Conservation (phyloP, 2,113 vertebrate genomes). For the Gasterosteus aculeatus region DNA sequence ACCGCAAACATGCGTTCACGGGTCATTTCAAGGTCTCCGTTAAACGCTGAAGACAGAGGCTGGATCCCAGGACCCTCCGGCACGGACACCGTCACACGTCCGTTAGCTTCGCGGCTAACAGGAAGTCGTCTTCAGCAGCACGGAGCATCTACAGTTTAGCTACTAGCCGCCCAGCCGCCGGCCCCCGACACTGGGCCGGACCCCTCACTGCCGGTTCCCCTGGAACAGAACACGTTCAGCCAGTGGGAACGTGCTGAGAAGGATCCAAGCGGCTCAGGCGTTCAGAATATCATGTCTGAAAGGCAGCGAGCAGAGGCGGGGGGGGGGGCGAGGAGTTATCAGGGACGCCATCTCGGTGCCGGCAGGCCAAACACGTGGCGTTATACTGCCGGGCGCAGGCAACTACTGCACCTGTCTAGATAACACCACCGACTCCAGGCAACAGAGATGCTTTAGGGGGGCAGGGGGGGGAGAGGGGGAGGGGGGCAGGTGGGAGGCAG, state of each 20-base stretch:
- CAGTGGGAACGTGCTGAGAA: too few relatives aligned
- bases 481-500: constrained; percentile 3
- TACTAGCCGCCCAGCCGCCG: not conserved
- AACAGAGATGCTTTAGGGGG: not conserved
- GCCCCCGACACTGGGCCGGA: not conserved
- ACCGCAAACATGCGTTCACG: too few relatives aligned
- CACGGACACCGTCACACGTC: too few relatives aligned
- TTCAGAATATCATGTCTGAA: too few relatives aligned
- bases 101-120: too few relatives aligned
- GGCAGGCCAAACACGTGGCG: constrained; percentile 56
- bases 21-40: too few relatives aligned
- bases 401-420: constrained; percentile 66
- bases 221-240: too few relatives aligned
- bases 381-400: constrained; percentile 55
- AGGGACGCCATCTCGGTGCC: constrained; percentile 51
- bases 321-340: constrained; percentile 58
- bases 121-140: too few relatives aligned
- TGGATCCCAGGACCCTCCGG: too few relatives aligned
- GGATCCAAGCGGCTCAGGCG: too few relatives aligned
- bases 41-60: too few relatives aligned
- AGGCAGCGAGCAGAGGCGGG: not conserved
- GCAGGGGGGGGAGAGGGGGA: not conserved
- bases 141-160: not conserved
- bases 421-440: constrained; percentile 40
- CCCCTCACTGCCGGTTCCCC: too few relatives aligned